Base-by-base conservation (phyloP, 2,888 invertebrate genomes). In the Encarsia formosa region DNA sequence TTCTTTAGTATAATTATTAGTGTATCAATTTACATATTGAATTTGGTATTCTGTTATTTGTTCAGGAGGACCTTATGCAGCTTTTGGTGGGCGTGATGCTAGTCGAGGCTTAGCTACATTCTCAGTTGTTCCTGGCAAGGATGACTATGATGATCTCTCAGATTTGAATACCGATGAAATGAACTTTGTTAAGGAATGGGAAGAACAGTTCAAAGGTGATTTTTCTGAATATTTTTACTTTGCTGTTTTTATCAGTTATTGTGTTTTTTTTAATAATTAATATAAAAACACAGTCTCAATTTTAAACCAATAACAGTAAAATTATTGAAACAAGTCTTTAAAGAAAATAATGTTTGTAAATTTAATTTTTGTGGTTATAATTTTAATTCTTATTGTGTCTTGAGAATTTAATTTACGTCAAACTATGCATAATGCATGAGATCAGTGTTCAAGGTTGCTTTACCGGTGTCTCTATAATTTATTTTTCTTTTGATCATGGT, bases 161-260 rank as follows among this genome's bases (percentile, higher is more conserved):
- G 97, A 98, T 76, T 82, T 98, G 49, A 89, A 87, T 69, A 84
- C 88, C 13, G 84, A 88, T 79, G 91, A 98, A 78, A 94, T 97
- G 92, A 94, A 94, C 63, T 91, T 92, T 19, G 88, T 97, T 6
- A 83, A 84, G 61, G 97, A 98, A 77, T 98, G 98, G 98, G 95
- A 96, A 75, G 88, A 89, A 76, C 97, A 97, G 74, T 94, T 98
- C 74, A 88, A 87, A 83, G 95, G 94, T 91, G 18, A 23, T 38
- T 24, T 35, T 29, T 18, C 19, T 29, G 31, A 16, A 40, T 9
- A 29, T 16, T 18, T 35, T 22, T 26, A 26, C 6, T 26, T 11
- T 26, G 26, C 6, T 8, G 26, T 26, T n/a, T n/a, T 26, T 26
- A 26, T 26, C 26, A 26, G 26, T 11, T 26, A 26, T 11, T n/a